Percentiles rank a stretch among this genome's conserved stretches.
These are phyloP conservation scores for Leptestheria dahalacensis DNA, from an alignment of 1,140 invertebrate species.

Conservation along the genomic window DNA sequence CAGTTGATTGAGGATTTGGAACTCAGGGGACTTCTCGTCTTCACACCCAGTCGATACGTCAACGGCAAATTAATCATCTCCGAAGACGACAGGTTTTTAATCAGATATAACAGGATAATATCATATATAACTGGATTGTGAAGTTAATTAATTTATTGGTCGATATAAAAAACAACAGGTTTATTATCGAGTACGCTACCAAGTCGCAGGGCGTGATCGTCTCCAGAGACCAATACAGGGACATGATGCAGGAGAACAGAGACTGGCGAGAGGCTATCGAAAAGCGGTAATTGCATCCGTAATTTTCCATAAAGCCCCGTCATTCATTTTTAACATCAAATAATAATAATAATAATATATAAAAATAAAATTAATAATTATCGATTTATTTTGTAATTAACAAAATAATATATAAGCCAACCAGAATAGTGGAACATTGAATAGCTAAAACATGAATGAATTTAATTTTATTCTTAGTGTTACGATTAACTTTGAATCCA, in stretches of 20 bases:
- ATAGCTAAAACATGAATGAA: too few species aligned
- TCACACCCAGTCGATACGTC: conserved; percentile 16
- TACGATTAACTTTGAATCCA: too few species aligned
- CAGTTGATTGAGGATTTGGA: not conserved
- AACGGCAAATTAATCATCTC: conserved; percentile 5
- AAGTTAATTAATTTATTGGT: not conserved
- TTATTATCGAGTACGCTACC: conserved; percentile 28
- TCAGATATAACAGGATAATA: not conserved
- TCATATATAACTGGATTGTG: not conserved
- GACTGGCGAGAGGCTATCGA: conserved; percentile 25
- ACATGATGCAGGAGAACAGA: conserved; percentile 25
- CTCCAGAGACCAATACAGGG: conserved; percentile 31
- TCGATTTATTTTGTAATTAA: too few species aligned
- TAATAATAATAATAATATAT: too few species aligned
- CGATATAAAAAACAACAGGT: conserved; percentile 23
- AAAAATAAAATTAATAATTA: too few species aligned
- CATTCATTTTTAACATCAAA: too few species aligned
- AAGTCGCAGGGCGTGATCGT: conserved; percentile 28
- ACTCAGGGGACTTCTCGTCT: conserved; percentile 13
- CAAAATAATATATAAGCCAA: too few species aligned
- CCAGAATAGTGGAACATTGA: too few species aligned
- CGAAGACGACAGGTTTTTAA: conserved; percentile 19
- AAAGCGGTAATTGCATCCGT: too few species aligned
- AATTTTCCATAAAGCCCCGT: too few species aligned
- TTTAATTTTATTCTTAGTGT: too few species aligned